Percentiles rank a stretch among this genome's conserved stretches.
These are phyloP conservation scores for Plotosus lineatus DNA, from an alignment of 2,113 vertebrate species.

Conservation along the genomic window DNA sequence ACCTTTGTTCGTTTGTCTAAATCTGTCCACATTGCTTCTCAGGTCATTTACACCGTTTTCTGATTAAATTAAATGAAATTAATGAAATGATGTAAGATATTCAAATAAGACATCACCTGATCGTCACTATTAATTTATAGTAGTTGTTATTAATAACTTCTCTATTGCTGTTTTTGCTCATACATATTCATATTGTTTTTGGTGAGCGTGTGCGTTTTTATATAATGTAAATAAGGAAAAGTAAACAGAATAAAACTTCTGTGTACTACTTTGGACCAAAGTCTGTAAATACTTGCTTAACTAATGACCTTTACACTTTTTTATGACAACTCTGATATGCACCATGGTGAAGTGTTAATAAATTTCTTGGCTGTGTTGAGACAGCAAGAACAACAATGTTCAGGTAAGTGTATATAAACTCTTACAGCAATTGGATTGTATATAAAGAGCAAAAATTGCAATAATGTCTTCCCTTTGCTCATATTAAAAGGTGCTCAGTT, in stretches of 20 bases:
- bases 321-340: constrained; percentile 38
- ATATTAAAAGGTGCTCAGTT: constrained; percentile 59
- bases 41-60: not conserved
- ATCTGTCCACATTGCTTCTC: not conserved
- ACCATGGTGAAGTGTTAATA: not conserved
- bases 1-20: not conserved
- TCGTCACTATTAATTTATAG: not conserved
- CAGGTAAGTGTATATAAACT: constrained; percentile 61
- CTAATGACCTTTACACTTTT: constrained; percentile 64
- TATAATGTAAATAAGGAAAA: not conserved
- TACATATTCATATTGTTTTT: not conserved
- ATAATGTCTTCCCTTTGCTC: not conserved
- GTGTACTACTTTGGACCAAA: constrained; percentile 17
- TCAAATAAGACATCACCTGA: not conserved
- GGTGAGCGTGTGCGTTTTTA: not conserved
- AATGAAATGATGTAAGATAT: constrained; percentile 5
- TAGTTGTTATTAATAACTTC: not conserved
- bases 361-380: constrained; percentile 6
- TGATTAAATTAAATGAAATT: constrained; percentile 1
- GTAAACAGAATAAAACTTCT: not conserved
- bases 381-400: constrained; percentile 60
- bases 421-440: not conserved
- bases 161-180: not conserved
- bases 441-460: not conserved
- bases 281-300: constrained; percentile 51